Base-by-base conservation (phyloP, 2,113 vertebrate species). In the Neolamprologus modestus region DNA sequence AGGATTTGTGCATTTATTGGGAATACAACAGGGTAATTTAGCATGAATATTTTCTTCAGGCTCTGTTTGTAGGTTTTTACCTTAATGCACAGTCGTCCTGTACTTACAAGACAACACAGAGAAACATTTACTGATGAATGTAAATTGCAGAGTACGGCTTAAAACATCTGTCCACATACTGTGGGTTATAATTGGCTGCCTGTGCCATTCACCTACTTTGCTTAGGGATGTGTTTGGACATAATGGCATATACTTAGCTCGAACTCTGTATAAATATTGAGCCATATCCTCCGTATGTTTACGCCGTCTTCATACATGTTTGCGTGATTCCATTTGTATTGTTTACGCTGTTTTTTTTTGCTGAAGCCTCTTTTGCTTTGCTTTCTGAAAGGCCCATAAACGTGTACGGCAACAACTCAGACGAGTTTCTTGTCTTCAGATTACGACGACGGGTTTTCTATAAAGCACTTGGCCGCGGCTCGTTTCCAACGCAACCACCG, bases 401-500 rank as follows among this genome's bases (percentile, higher is more conserved):
- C 79, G 9, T 42, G 53, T 31, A 76, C 6, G 16, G 4, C 71
- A 76, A 50, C 42, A 47, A 35, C 42, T 66, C 8, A 3, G 9
- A 61, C 6, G 26, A 19, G 47, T 90, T 35, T 91, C 54, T 7
- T 88, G 52, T 76, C 95, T 96, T 2, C 94, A 99, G 99, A 99
- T 92, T 99, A 98, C 4, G 99, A 99, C 0, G 98, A 99, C 45
- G 99, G 99, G 1, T 99, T 99, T 94, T 99, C 99, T 11, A 97
- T 98, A 95, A 99, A 99, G 95, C 99, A 99, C 93, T 98, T 97
- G 0, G 98, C 99, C 7, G 98, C 98, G 0, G 97, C 98, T 16
- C 98, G 99, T 24, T 99, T 99, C 96, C 99, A 99, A 87, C 97
- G 99, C 80, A 99, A 99, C 96, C 99, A 99, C 90, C 97, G 98